A percentile compares a stretch with the other conserved stretches of the same genome.
Evolutionary conservation across 2,797 vertebrate genomes (phyloP).

Genomic region (Pipistrellus nathusii): DNA sequence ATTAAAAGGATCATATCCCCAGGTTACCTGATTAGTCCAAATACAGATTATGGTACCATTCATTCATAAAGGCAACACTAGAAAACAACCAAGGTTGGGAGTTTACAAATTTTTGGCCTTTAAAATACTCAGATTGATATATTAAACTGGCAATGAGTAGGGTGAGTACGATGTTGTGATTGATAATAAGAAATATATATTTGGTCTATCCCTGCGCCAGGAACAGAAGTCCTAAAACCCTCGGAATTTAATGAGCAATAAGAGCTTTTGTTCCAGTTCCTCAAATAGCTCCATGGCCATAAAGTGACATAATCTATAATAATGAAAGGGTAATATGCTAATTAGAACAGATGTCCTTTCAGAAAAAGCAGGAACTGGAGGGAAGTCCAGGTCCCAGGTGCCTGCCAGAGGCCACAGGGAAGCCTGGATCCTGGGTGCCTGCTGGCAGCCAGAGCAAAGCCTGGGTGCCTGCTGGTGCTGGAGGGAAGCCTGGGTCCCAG

Average conservation of each 20-base stretch:
- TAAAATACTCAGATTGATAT: slow-evolving; percentile 32
- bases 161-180: neutral
- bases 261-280: neutral
- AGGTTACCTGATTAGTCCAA: slow-evolving; percentile 3
- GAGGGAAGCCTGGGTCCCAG: too few relatives aligned
- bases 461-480: too few relatives aligned
- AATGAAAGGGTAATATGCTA: too few relatives aligned
- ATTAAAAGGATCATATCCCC: neutral
- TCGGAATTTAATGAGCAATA: neutral
- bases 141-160: neutral
- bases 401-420: too few relatives aligned
- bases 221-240: neutral
- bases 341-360: too few relatives aligned
- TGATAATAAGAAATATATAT: neutral
- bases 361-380: too few relatives aligned
- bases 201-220: neutral
- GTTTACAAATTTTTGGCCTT: neutral
- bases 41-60: neutral
- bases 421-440: too few relatives aligned
- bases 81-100: slow-evolving; percentile 7
- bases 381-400: too few relatives aligned
- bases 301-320: neutral
- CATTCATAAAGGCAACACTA: neutral
- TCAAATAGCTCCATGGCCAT: neutral
- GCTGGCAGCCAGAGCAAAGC: too few relatives aligned